Evolutionary conservation across 2,888 invertebrate genomes (phyloP), one percentile per base, ranked within the genome.

Genomic region (Esperia sulphurella): DNA sequence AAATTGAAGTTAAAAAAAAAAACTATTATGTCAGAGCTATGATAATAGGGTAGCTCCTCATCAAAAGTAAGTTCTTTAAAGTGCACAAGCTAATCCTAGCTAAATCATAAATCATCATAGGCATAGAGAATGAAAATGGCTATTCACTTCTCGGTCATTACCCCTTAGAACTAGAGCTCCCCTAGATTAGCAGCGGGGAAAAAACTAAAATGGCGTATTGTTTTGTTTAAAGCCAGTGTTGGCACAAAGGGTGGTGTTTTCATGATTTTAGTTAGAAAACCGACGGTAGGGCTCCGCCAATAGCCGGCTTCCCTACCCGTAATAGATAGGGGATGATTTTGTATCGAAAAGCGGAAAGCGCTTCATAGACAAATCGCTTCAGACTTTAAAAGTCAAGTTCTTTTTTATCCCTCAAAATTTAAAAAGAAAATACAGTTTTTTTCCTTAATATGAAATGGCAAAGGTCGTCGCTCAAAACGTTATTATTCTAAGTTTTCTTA

Each of bases 201-300:
- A 75, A 76, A 75, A 68, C 71, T 70, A 79, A 83, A 84, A 83
- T 83, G 77, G 75, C 76, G 77, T 59, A 79, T 82, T 83, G 82
- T 83, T 80, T 75, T 75, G 75, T 68, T 75, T 70, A 69, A 77
- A 75, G 73, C 75, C 69, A 70, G 64, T 79, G 75, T 75, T 75
- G 69, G 73, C 71, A 82, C 75, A 82, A 83, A 83, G 83, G 83
- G 83, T 76, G 70, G 73, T 60, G 65, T 71, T 75, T 75, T 72
- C 79, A 74, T 73, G 78, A 79, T 79, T 80, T 80, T 75, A 76
- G 75, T 72, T 73, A 70, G 73, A 72, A 76, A 71, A 69, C 70
- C 66, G 64, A 64, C 72, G 63, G 56, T 59, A 60, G 56, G 58
- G 69, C 68, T 75, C 79, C 72, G 56, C 83, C 83, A 81, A 83